phyloP scores from a whole-genome alignment of 2,797 vertebrate genomes.

The Pipistrellus kuhlii region DNA sequence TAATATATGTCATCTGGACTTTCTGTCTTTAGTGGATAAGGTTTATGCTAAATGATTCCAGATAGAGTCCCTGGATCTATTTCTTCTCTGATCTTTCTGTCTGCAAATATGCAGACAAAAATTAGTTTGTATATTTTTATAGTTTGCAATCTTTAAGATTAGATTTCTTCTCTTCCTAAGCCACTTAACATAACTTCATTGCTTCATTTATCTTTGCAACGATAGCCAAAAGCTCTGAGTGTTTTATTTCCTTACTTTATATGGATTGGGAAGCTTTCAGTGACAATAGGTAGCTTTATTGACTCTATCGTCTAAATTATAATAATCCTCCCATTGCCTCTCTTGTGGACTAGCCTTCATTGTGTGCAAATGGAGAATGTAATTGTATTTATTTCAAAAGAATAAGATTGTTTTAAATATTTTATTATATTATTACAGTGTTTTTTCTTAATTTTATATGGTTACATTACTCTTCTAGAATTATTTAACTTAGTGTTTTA shows the following conservation, averaged over 20 bases:
- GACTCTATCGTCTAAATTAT: slow-evolving; percentile 19
- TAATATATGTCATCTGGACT: neutral
- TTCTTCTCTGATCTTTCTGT: neutral
- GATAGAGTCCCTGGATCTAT: neutral
- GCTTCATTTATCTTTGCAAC: slow-evolving; percentile 15
- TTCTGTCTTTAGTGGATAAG: neutral
- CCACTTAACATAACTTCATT: neutral
- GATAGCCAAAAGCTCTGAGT: slow-evolving; percentile 11
- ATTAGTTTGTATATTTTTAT: neutral
- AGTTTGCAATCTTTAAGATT: slow-evolving; percentile 21
- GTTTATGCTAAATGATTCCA: neutral
- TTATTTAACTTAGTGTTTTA: slow-evolving; percentile 53
- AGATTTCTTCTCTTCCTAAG: slow-evolving; percentile 1
- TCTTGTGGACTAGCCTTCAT: neutral
- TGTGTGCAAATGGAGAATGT: neutral
- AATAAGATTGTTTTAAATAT: slow-evolving; percentile 8
- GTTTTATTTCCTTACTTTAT: slow-evolving; percentile 45
- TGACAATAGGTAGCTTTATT: slow-evolving; percentile 43
- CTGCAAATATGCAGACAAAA: slow-evolving; percentile 21
- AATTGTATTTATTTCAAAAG: slow-evolving; percentile 49
- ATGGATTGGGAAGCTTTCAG: neutral
- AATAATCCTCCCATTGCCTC: neutral
- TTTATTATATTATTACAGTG: neutral
- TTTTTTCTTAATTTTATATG: slow-evolving; percentile 1
- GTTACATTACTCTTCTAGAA: slow-evolving; percentile 10